phyloP scores from a whole-genome alignment of 92 coral and sea anemone species.

The Plumapathes pennacea region DNA sequence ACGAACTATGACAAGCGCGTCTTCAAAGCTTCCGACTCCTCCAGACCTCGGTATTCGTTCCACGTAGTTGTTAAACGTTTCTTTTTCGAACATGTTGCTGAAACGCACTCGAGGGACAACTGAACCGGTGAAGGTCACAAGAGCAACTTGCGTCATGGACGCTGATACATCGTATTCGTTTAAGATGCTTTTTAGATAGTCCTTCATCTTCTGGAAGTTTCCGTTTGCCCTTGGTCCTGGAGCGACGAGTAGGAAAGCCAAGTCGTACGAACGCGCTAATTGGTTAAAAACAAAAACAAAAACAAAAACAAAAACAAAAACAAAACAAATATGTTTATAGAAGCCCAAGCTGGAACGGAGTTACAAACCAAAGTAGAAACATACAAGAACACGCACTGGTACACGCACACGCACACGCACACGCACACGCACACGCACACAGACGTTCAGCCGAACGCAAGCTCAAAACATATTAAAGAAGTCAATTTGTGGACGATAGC shows the following conservation, averaged over 20 bases:
- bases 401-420: too few species aligned
- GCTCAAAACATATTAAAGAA: too few species aligned
- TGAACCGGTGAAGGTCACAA: conserved; percentile 84
- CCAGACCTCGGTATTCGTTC: conserved; percentile 30
- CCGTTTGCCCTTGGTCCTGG: conserved; percentile 49
- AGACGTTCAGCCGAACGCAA: too few species aligned
- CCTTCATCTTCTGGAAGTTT: conserved; percentile 60
- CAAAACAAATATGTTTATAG: too few species aligned
- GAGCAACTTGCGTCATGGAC: conserved; percentile 61
- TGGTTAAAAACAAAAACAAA: neutral
- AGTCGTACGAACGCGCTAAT: conserved; percentile 68
- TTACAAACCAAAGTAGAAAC: too few species aligned
- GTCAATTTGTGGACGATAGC: too few species aligned
- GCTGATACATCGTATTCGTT: conserved; percentile 59
- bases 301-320: too few species aligned
- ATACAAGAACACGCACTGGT: too few species aligned
- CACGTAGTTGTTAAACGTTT: conserved; percentile 35
- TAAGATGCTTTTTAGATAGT: conserved; percentile 54
- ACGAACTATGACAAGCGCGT: conserved; percentile 63
- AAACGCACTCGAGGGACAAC: conserved; percentile 62
- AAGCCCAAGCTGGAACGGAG: too few species aligned
- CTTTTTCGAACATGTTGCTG: conserved; percentile 32
- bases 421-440: too few species aligned
- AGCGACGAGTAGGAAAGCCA: conserved; percentile 82
- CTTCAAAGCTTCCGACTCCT: conserved; percentile 61